These are phyloP conservation scores for Crocuta crocuta DNA, from an alignment of 2,113 vertebrate genomes.

Conservation along the genomic window DNA sequence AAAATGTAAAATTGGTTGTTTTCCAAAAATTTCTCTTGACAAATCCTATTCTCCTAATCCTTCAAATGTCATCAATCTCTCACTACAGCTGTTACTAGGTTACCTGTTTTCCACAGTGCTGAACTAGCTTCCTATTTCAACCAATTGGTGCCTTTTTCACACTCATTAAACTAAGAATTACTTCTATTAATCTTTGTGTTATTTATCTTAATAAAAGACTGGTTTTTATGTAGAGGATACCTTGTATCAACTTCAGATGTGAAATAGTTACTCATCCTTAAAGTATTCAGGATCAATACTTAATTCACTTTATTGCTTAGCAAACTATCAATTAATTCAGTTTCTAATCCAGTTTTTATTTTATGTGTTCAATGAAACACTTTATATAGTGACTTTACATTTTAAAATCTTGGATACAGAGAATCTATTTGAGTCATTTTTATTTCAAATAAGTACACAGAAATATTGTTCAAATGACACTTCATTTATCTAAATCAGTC, in stretches of 20 bases:
- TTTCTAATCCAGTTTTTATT: constrained; percentile 9
- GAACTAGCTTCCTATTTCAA: not conserved
- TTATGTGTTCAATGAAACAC: constrained; percentile 38
- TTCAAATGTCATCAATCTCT: not conserved
- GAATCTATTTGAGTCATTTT: not conserved
- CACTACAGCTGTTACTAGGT: not conserved
- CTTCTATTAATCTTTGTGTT: not conserved
- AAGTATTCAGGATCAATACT: constrained; percentile 55
- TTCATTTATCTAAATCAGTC: not conserved
- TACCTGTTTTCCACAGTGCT: not conserved
- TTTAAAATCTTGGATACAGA: not conserved
- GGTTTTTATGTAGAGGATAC: not conserved
- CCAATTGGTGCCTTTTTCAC: not conserved
- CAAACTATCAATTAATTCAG: constrained; percentile 62
- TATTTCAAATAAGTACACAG: not conserved
- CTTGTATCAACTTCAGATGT: not conserved
- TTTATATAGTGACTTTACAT: constrained; percentile 51
- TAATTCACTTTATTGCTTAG: constrained; percentile 60
- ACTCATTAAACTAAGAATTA: constrained; percentile 8
- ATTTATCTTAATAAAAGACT: not conserved
- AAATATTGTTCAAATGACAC: constrained; percentile 19
- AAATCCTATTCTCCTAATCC: not conserved
- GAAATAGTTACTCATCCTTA: constrained; percentile 31
- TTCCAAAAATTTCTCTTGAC: not conserved
- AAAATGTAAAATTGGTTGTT: not conserved